Conservation (phyloP, 2,113 vertebrate genomes). For the Bothrops jararaca region DNA sequence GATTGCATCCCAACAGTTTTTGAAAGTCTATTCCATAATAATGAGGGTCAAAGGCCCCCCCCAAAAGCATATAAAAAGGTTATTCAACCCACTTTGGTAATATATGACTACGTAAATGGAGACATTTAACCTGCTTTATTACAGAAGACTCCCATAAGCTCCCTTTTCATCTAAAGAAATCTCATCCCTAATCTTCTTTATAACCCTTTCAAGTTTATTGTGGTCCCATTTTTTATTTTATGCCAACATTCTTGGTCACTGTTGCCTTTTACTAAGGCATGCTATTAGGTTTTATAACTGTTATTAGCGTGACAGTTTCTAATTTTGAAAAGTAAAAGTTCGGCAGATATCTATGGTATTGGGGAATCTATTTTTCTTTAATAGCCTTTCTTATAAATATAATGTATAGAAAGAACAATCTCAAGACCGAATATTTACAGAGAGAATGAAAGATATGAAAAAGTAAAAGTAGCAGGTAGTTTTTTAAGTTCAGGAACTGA, state of each 20-base stretch:
- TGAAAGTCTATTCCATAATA: not conserved
- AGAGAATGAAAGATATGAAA: not conserved
- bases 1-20: not conserved
- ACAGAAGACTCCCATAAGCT: not conserved
- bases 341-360: rapidly evolving
- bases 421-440: too few relatives aligned
- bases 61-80: not conserved
- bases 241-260: not conserved
- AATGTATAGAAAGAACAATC: not conserved
- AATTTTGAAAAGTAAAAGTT: not conserved
- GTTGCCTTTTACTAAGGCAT: not conserved
- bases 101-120: not conserved
- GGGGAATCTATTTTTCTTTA: not conserved
- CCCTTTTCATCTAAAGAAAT: not conserved
- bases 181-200: not conserved
- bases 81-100: not conserved
- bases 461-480: not conserved
- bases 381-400: conserved; percentile 13
- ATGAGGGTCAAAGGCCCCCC: not conserved
- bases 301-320: not conserved
- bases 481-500: not conserved
- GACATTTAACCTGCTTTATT: not conserved
- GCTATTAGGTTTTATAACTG: rapidly evolving
- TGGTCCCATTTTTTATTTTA: not conserved
- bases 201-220: not conserved